These are phyloP conservation scores for Crossocerus cetratus DNA, from an alignment of 2,888 invertebrate species.

Conservation along the genomic window DNA sequence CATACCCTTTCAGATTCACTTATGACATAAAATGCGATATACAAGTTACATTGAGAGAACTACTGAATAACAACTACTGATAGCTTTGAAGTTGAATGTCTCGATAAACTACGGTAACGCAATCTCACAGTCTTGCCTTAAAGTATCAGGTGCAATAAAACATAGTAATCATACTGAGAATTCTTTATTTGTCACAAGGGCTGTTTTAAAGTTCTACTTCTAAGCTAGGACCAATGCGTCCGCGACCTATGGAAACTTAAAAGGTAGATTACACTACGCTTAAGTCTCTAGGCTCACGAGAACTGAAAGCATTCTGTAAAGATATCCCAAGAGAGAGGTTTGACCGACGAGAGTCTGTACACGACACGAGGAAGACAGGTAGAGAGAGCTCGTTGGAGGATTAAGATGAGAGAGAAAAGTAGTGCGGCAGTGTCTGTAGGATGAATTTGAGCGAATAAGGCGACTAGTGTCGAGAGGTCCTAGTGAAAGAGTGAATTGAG, in stretches of 20 bases:
- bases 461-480: constrained; percentile 29
- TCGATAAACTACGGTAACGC: no score
- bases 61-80: not conserved
- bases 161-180: constrained; percentile 23
- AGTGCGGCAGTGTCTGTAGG: constrained; percentile 21
- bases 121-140: no score
- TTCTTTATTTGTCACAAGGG: constrained; percentile 24
- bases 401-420: constrained; percentile 61
- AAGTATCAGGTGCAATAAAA: constrained; percentile 36
- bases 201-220: constrained; percentile 7
- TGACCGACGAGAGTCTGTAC: not conserved
- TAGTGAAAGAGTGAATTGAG: constrained; percentile 35
- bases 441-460: constrained; percentile 35
- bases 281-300: constrained; percentile 12
- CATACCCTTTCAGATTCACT: no score
- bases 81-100: constrained; percentile 5
- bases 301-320: not conserved
- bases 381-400: constrained; percentile 48
- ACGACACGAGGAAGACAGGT: constrained; percentile 1
- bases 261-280: constrained; percentile 6
- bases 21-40: no score
- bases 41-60: constrained; percentile 1
- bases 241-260: constrained; percentile 10
- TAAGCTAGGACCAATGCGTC: constrained; percentile 18
- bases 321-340: no score